Conservation (phyloP, 2,797 vertebrate species). For the Sebastes trivittatus region DNA sequence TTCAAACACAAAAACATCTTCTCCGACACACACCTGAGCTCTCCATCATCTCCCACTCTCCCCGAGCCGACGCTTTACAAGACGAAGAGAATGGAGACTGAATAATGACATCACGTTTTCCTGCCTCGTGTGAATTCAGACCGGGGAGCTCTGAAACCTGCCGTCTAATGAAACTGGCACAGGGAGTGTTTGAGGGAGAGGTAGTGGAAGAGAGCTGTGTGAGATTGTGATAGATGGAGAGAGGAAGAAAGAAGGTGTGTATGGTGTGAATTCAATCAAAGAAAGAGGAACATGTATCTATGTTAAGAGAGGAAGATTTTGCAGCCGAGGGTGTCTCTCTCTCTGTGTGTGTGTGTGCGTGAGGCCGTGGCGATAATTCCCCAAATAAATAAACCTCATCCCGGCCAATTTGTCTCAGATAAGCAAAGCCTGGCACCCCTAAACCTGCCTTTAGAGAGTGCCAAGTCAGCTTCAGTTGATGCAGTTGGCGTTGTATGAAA, state of each 20-base stretch:
- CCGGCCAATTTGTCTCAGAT: slow-evolving; percentile 68
- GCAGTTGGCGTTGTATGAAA: slow-evolving; percentile 33
- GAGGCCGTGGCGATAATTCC: slow-evolving; percentile 43
- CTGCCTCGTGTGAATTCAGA: slow-evolving; percentile 51
- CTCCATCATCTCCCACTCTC: slow-evolving; percentile 31
- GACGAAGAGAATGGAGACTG: slow-evolving; percentile 35
- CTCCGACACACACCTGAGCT: background rate
- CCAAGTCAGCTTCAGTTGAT: slow-evolving; percentile 55
- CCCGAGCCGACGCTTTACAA: slow-evolving; percentile 36
- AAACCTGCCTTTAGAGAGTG: slow-evolving; percentile 36
- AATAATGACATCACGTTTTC: slow-evolving; percentile 61
- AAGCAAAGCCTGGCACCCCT: slow-evolving; percentile 59
- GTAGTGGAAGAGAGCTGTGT: background rate
- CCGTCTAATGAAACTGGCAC: slow-evolving; percentile 54
- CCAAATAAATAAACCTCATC: slow-evolving; percentile 66
- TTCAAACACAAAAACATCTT: slow-evolving; percentile 3
- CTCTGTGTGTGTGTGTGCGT: too few relatives aligned
- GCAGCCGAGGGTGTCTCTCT: background rate
- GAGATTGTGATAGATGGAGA: slow-evolving; percentile 42
- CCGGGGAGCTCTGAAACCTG: slow-evolving; percentile 38
- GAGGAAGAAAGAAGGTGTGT: slow-evolving; percentile 2
- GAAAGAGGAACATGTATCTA: background rate
- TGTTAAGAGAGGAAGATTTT: background rate
- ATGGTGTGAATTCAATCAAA: slow-evolving; percentile 14
- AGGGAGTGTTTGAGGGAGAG: background rate